phyloP scores from a whole-genome alignment of 35 echinoderm and acorn worm genomes.

The Strongylocentrotus purpuratus region DNA sequence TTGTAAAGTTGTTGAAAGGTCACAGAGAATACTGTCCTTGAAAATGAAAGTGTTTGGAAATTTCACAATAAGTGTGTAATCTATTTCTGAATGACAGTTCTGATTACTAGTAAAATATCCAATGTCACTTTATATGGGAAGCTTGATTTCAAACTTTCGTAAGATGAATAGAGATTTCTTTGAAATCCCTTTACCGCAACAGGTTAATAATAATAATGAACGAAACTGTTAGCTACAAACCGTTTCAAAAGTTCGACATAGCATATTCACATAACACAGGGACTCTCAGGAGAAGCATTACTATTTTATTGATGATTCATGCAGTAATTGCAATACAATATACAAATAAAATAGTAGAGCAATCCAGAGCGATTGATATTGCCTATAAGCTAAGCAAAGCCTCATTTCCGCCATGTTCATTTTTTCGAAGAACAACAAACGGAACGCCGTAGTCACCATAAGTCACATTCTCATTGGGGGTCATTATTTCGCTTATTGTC shows the following conservation, averaged over 20 bases:
- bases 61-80: too few relatives aligned
- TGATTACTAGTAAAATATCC: too few relatives aligned
- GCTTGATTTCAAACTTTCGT: neutral
- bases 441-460: neutral
- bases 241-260: neutral
- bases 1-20: too few relatives aligned
- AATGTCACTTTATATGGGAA: too few relatives aligned
- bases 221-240: neutral
- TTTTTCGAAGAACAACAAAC: neutral
- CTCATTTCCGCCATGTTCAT: neutral
- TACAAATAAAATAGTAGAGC: neutral
- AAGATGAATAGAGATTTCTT: neutral
- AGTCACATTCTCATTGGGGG: neutral
- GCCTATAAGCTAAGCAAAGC: neutral
- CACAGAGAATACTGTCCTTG: too few relatives aligned
- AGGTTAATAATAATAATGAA: too few relatives aligned
- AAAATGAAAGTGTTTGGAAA: too few relatives aligned
- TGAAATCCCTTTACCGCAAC: neutral
- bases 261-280: neutral
- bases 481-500: neutral
- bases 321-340: neutral
- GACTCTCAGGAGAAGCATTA: neutral
- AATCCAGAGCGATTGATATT: neutral
- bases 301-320: neutral
- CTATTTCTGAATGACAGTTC: too few relatives aligned